A percentile compares a stretch with the other conserved stretches of the same genome.
These are phyloP conservation scores for Eurystomus glaucurus DNA, from an alignment of 2,797 vertebrate species.

Conservation along the genomic window DNA sequence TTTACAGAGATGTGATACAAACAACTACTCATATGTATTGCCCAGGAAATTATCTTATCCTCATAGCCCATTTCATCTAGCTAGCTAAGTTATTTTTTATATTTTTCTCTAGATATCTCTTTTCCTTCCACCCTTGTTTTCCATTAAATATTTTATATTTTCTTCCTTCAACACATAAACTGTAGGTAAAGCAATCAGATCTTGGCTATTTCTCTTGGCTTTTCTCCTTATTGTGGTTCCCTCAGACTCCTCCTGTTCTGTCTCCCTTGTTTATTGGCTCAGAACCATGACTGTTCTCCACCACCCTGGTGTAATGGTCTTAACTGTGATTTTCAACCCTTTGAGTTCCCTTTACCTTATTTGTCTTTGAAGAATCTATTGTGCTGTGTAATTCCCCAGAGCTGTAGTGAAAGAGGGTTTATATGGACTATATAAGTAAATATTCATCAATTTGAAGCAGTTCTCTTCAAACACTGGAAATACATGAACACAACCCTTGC, in stretches of 20 bases:
- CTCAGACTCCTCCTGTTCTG: neutral
- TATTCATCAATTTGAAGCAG: neutral
- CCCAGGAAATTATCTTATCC: neutral
- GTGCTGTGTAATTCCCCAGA: neutral
- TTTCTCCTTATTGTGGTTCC: neutral
- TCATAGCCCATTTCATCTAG: neutral
- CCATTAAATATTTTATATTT: neutral
- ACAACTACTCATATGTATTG: neutral
- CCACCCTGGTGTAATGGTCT: neutral
- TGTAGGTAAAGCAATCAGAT: neutral
- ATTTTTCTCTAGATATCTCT: neutral
- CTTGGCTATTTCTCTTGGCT: neutral
- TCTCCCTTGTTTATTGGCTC: neutral
- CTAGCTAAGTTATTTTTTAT: rapidly evolving
- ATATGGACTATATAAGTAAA: neutral
- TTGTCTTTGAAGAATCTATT: neutral
- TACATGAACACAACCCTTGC: neutral
- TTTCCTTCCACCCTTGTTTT: neutral
- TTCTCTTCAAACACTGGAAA: neutral
- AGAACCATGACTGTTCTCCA: neutral
- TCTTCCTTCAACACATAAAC: neutral
- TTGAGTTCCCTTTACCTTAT: neutral
- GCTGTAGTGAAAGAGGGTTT: neutral
- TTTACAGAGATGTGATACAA: neutral
- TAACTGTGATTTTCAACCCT: neutral